These are phyloP conservation scores for Crocallis elinguaria DNA, from an alignment of 2,888 invertebrate species.

Conservation along the genomic window DNA sequence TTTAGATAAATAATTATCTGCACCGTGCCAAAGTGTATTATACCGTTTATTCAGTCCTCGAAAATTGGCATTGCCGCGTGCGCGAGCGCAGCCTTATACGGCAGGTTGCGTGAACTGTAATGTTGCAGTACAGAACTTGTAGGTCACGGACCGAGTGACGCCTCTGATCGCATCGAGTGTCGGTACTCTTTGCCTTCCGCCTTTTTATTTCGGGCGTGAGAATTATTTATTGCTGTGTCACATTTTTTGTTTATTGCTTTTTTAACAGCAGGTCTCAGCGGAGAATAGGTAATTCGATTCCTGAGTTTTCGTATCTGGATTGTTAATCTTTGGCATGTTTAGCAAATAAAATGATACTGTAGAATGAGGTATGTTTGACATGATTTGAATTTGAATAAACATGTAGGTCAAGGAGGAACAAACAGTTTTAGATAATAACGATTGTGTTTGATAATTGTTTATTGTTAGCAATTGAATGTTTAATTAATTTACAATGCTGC, in stretches of 20 bases:
- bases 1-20: too few species aligned
- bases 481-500: neutral
- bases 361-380: slow-evolving; percentile 9
- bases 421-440: neutral
- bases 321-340: slow-evolving; percentile 34
- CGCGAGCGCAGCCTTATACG: slow-evolving; percentile 40
- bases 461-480: neutral
- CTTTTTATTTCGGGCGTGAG: slow-evolving; percentile 41
- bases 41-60: too few species aligned
- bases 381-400: slow-evolving; percentile 1
- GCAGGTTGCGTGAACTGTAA: slow-evolving; percentile 37
- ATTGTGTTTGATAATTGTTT: neutral
- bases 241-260: slow-evolving; percentile 29
- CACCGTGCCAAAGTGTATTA: too few species aligned
- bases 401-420: slow-evolving; percentile 6
- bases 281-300: slow-evolving; percentile 25
- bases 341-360: slow-evolving; percentile 18
- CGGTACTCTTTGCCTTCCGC: slow-evolving; percentile 39
- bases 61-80: slow-evolving; percentile 22
- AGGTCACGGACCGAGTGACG: slow-evolving; percentile 42
- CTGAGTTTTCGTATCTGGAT: slow-evolving; percentile 29
- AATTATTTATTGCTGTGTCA: slow-evolving; percentile 38
- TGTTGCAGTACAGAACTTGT: slow-evolving; percentile 13
- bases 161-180: slow-evolving; percentile 37
- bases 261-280: slow-evolving; percentile 13